Conservation (phyloP, 1,140 invertebrate species). For the Antheraea mylitta region DNA sequence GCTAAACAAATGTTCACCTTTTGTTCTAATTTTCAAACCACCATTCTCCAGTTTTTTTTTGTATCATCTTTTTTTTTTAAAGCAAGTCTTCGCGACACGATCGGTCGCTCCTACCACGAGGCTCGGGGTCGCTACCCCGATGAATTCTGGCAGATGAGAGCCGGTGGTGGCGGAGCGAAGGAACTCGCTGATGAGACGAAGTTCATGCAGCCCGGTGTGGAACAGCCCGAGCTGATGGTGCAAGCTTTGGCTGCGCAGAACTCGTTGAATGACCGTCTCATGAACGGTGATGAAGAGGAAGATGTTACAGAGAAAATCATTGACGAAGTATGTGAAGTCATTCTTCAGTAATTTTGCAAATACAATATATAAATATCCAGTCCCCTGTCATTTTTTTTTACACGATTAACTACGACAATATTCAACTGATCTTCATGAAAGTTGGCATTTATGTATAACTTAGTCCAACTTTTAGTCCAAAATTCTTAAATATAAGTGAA, state of each 20-base stretch:
- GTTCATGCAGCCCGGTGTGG: constrained; percentile 76
- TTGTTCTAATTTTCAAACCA: too few relatives aligned
- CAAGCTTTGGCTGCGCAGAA: constrained; percentile 71
- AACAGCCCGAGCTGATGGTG: constrained; percentile 70
- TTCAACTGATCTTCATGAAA: too few relatives aligned
- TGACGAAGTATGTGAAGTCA: constrained; percentile 37
- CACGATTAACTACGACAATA: too few relatives aligned
- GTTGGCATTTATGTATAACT: too few relatives aligned
- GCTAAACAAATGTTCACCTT: too few relatives aligned
- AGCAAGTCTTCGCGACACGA: constrained; percentile 86
- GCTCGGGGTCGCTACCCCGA: constrained; percentile 86
- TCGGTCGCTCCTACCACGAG: constrained; percentile 85
- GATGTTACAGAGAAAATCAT: constrained; percentile 51
- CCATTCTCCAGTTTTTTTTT: neutral
- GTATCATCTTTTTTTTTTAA: neutral
- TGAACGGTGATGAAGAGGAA: constrained; percentile 41
- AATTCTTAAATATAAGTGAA: too few relatives aligned
- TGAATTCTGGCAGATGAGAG: constrained; percentile 86
- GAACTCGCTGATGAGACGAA: constrained; percentile 84
- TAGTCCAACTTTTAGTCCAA: too few relatives aligned
- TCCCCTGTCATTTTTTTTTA: too few relatives aligned
- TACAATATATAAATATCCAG: too few relatives aligned
- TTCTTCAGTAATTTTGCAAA: too few relatives aligned
- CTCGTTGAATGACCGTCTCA: constrained; percentile 62
- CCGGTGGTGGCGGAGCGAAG: constrained; percentile 82